Base-by-base conservation (phyloP, 2,113 vertebrate species). In the Cebus imitator region DNA sequence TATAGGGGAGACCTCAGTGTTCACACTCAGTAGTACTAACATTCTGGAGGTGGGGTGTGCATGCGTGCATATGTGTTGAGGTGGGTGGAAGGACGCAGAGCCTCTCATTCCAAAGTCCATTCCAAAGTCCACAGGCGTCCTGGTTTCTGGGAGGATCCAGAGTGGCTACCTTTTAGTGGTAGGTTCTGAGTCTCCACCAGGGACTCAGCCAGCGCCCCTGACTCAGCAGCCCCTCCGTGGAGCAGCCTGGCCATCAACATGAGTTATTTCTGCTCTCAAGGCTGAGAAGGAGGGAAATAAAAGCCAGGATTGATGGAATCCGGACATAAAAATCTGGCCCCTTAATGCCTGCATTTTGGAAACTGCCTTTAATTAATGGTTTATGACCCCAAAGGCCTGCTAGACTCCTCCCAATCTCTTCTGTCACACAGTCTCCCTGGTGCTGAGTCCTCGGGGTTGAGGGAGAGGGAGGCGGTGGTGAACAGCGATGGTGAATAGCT, bases 51-150 rank as follows among this genome's bases (percentile, higher is more conserved):
- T 17, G 4, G 21, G 4, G 17, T 11, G 16, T 11, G 37, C 4
- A 1, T 4, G 13, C 8, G 2, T 32, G 9, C 14, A 0, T 30
- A 18, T 27, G 23, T 52, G 17, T 45, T 0, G 2, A 8, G 9
- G 6, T 35, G 23, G 12, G 32, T 2, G 3, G 8, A 70, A 58
- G 35, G 12, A 43, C 0, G 14, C 32, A 4, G 25, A 86, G 2
- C 12, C 48, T 43, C 52, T 50, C 45, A 3, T 58, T 68, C 79
- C 87, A 0, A 3, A 32, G 32, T 8, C 58, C 45, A 3, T 58
- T 68, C 79, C 87, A 0, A 3, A 32, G 32, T 8, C 58, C 52
- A 23, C 9, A 0, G 27, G 4, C 66, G 43, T 55, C 27, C 8
- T 0, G 0, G 27, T 27, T 32, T 80, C n/a, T 13, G 0, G 73